Conservation (phyloP, 2,797 vertebrate genomes). For the Leptatherina wallacei region DNA sequence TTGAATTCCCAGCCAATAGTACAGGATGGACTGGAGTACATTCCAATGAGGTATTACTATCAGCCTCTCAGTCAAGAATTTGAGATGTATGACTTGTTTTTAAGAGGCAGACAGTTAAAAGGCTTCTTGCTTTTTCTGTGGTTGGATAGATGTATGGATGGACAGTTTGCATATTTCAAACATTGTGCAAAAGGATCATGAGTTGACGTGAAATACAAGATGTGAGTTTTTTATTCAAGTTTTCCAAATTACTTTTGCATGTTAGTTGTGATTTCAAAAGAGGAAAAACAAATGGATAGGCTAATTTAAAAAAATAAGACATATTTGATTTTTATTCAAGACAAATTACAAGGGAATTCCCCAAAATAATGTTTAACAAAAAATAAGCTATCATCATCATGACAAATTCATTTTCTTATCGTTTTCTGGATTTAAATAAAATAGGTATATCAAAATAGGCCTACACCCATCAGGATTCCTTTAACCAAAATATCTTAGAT, state of each 20-base stretch:
- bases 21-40: slow-evolving; percentile 39
- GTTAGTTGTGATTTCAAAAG: background rate
- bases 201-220: background rate
- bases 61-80: slow-evolving; percentile 28
- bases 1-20: slow-evolving; percentile 53
- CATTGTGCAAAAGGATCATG: background rate
- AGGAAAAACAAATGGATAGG: background rate
- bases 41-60: slow-evolving; percentile 42
- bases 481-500: background rate
- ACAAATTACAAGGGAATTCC: background rate
- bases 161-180: background rate
- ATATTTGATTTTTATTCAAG: background rate
- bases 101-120: background rate
- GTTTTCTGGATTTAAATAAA: background rate
- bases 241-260: background rate
- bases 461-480: background rate
- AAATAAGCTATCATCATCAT: background rate
- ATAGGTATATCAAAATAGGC: background rate
- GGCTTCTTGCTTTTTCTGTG: slow-evolving; percentile 1
- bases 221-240: background rate
- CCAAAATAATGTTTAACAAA: background rate
- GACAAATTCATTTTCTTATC: background rate
- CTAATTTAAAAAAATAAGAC: no score
- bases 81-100: slow-evolving; percentile 28
- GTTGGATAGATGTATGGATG: slow-evolving; percentile 2